A percentile compares a stretch with the other conserved stretches of the same genome.
These are phyloP conservation scores for Buathra laborator DNA, from an alignment of 2,888 invertebrate genomes.

Conservation along the genomic window DNA sequence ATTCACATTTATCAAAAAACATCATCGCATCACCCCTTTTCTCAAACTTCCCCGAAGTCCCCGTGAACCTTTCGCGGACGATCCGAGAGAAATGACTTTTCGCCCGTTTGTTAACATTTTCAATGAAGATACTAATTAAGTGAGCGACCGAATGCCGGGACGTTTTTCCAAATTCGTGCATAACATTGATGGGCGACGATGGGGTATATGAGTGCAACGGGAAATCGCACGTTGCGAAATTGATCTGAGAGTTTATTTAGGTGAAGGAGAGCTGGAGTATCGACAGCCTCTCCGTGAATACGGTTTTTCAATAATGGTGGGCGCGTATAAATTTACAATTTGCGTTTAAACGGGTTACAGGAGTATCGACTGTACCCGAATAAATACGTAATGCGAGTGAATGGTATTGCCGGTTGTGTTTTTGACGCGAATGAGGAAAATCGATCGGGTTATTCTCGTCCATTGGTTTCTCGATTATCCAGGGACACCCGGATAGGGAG, in stretches of 20 bases:
- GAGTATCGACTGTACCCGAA: constrained; percentile 78
- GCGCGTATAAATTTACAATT: constrained; percentile 21
- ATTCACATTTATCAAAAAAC: constrained; percentile 75
- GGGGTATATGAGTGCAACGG: constrained; percentile 18
- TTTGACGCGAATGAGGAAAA: constrained; percentile 57
- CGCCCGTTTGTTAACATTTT: neutral
- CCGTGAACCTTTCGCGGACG: constrained; percentile 65
- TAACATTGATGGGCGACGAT: constrained; percentile 10
- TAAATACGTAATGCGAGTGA: constrained; percentile 15
- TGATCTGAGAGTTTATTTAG: constrained; percentile 50
- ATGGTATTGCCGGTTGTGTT: constrained; percentile 24
- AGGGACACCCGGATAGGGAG: neutral
- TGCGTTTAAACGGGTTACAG: constrained; percentile 70
- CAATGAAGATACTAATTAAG: neutral
- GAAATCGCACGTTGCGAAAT: constrained; percentile 30
- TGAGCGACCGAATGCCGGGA: constrained; percentile 3
- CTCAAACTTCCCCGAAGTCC: constrained; percentile 51
- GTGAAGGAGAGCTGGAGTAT: constrained; percentile 80
- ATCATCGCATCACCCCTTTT: constrained; percentile 72
- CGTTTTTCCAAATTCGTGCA: constrained; percentile 62
- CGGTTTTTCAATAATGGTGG: constrained; percentile 31
- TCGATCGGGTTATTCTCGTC: constrained; percentile 50
- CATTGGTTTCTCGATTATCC: constrained; percentile 18
- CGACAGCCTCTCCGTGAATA: constrained; percentile 78
- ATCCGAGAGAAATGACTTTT: constrained; percentile 42